phyloP scores from a whole-genome alignment of 2,113 vertebrate species.

The Rattus rattus region DNA sequence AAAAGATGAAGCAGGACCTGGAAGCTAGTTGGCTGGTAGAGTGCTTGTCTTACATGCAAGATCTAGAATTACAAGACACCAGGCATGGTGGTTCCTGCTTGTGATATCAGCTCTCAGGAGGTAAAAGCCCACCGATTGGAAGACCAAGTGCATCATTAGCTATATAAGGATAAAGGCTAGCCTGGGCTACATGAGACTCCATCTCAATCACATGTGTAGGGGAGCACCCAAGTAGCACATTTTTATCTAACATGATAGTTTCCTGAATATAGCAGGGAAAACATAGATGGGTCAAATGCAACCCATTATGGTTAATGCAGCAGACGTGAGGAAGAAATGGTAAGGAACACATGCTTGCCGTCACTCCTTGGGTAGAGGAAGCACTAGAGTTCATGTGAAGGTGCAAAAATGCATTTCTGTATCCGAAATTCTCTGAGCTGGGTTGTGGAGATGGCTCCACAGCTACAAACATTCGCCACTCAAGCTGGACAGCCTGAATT shows the following conservation, averaged over 20 bases:
- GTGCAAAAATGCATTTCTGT: not conserved
- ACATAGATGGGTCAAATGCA: not conserved
- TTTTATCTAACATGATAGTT: not conserved
- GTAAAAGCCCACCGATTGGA: not conserved
- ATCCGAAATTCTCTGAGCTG: not conserved
- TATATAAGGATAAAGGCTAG: not conserved
- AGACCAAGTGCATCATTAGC: not conserved
- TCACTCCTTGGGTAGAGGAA: not conserved
- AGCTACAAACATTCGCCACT: not conserved
- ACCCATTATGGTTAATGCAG: not conserved
- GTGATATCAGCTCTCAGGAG: not conserved
- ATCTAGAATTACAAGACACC: not conserved
- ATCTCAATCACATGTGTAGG: not conserved
- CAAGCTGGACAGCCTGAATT: not conserved
- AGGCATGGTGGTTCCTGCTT: not conserved
- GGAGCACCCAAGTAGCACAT: too few relatives aligned
- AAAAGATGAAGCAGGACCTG: not conserved
- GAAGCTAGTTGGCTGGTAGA: not conserved
- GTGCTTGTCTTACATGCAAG: not conserved
- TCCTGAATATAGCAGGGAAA: not conserved
- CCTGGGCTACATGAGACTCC: not conserved
- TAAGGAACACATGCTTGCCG: not conserved
- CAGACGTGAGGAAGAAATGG: not conserved
- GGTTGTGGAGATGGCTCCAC: not conserved
- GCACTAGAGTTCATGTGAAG: not conserved